Evolutionary conservation across 2,888 invertebrate species (phyloP).

Genomic region (Watsonalla cultraria): DNA sequence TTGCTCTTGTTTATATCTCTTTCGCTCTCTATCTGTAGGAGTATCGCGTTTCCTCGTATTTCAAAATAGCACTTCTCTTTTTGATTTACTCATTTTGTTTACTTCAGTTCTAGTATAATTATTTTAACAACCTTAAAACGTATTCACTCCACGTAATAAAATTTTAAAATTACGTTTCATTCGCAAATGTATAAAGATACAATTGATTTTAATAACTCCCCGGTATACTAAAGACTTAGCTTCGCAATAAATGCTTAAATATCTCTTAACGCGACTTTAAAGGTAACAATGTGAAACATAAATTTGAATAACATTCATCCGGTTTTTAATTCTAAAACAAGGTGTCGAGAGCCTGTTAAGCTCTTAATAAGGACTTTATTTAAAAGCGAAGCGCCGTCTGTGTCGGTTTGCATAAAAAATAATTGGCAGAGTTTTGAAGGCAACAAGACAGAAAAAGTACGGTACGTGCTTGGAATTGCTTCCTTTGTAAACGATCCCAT

Average conservation of each 20-base stretch:
- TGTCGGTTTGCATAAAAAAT: constrained; percentile 19
- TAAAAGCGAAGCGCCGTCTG: constrained; percentile 13
- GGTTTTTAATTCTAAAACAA: constrained; percentile 22
- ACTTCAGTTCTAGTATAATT: too few relatives aligned
- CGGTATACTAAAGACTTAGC: not conserved
- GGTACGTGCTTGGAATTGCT: not conserved
- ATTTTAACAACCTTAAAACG: not conserved
- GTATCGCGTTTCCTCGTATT: not conserved
- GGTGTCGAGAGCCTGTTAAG: constrained; percentile 19
- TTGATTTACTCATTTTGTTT: too few relatives aligned
- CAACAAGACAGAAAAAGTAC: not conserved
- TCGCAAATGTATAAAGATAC: not conserved
- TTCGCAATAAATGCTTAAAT: not conserved
- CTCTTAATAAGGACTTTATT: constrained; percentile 24
- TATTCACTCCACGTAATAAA: not conserved
- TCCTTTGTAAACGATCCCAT: not conserved
- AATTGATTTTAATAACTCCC: not conserved
- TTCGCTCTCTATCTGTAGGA: not conserved
- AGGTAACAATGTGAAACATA: not conserved
- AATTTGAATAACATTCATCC: constrained; percentile 20
- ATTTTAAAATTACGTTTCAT: not conserved
- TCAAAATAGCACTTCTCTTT: too few relatives aligned
- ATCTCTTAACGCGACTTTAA: not conserved
- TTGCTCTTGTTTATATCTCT: constrained; percentile 1
- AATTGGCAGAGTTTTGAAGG: constrained; percentile 1